Evolutionary conservation across 1,140 invertebrate species (phyloP).

Genomic region (Ruditapes philippinarum): DNA sequence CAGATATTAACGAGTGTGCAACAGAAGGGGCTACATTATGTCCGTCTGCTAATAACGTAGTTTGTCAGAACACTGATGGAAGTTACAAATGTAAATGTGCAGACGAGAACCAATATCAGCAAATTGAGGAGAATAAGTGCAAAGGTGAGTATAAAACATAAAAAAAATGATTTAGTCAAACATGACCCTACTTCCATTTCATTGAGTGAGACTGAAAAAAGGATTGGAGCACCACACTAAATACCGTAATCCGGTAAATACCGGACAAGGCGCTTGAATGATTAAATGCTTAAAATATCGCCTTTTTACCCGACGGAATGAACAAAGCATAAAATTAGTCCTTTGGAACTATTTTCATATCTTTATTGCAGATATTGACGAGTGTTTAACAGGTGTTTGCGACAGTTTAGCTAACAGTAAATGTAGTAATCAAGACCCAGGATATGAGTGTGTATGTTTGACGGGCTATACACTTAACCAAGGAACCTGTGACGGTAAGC

Average conservation of each 20-base stretch:
- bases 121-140: conserved; percentile 55
- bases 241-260: no score
- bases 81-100: conserved; percentile 67
- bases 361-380: conserved; percentile 69
- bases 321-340: no score
- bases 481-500: conserved; percentile 62
- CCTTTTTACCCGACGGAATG: no score
- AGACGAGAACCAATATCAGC: conserved; percentile 42
- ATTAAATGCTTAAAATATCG: no score
- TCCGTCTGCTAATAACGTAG: conserved; percentile 63
- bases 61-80: conserved; percentile 62
- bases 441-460: conserved; percentile 66
- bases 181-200: no score
- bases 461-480: conserved; percentile 42
- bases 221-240: no score
- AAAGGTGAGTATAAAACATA: conserved; percentile 69
- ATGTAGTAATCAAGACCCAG: conserved; percentile 66
- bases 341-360: no score
- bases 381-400: conserved; percentile 61
- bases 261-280: no score
- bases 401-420: conserved; percentile 46
- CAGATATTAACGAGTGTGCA: conserved; percentile 73
- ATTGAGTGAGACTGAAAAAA: no score
- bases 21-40: conserved; percentile 49
- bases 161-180: no score